These are phyloP conservation scores for Toxostoma redivivum DNA, from an alignment of 2,113 vertebrate species.

Conservation along the genomic window DNA sequence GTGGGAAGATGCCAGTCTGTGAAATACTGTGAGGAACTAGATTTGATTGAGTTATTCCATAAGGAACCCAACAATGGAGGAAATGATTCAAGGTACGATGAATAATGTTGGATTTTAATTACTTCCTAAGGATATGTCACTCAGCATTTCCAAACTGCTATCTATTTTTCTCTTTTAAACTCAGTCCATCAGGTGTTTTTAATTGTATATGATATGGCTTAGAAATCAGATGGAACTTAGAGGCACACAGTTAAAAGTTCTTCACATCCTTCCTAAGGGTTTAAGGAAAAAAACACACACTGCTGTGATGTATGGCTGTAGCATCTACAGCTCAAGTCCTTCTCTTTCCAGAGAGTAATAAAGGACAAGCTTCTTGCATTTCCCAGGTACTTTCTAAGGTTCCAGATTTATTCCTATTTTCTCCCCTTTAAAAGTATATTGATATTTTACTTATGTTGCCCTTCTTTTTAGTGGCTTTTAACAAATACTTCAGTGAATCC, in stretches of 20 bases:
- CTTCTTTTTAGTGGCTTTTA: neutral
- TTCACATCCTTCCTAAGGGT: neutral
- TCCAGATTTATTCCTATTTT: neutral
- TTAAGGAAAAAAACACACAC: neutral
- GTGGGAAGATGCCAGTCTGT: constrained; percentile 2
- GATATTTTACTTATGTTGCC: neutral
- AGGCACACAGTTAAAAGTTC: neutral
- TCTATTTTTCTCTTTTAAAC: neutral
- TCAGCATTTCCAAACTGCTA: neutral
- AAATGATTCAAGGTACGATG: neutral
- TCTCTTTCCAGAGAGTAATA: neutral
- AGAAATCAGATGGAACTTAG: neutral
- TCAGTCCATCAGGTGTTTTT: neutral
- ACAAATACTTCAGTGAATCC: neutral
- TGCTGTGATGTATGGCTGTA: neutral
- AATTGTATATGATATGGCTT: neutral
- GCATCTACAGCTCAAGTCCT: neutral
- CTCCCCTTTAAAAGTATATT: neutral
- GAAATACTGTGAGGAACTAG: neutral
- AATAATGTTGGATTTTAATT: neutral
- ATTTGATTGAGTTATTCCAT: neutral
- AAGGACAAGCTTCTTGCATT: neutral
- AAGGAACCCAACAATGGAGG: neutral
- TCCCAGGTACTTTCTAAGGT: neutral
- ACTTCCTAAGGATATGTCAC: neutral